A percentile compares a stretch with the other conserved stretches of the same genome.
These are phyloP conservation scores for Papilio machaon DNA, from an alignment of 1,140 invertebrate species.

Conservation along the genomic window DNA sequence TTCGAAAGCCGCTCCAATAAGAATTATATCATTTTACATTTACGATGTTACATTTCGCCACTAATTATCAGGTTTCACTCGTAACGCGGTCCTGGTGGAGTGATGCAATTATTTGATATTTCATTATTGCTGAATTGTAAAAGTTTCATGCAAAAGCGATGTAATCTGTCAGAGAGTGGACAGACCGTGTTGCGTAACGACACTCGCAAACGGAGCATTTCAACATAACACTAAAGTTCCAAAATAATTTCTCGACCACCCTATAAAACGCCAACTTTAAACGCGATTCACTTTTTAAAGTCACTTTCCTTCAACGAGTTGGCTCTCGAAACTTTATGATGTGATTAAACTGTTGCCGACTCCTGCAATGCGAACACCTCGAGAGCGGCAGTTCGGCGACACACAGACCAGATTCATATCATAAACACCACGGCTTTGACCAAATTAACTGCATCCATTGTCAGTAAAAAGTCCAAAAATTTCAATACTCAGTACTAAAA, in stretches of 20 bases:
- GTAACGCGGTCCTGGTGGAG: conserved; percentile 30
- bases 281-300: conserved; percentile 61
- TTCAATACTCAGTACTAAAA: background rate
- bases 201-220: conserved; percentile 58
- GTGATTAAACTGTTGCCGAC: conserved; percentile 63
- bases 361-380: conserved; percentile 48
- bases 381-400: conserved; percentile 41
- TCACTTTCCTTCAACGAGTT: conserved; percentile 62
- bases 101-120: conserved; percentile 47
- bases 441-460: conserved; percentile 3
- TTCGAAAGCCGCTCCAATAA: conserved; percentile 30
- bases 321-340: conserved; percentile 60
- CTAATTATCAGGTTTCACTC: conserved; percentile 42
- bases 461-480: background rate
- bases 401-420: conserved; percentile 23
- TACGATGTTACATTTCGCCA: conserved; percentile 35
- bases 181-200: conserved; percentile 57
- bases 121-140: conserved; percentile 46
- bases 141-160: conserved; percentile 53
- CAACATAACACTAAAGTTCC: conserved; percentile 69
- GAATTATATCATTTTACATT: conserved; percentile 30
- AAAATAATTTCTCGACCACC: conserved; percentile 65
- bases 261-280: conserved; percentile 70
- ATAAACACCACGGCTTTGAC: conserved; percentile 7
- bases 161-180: conserved; percentile 59